A percentile compares a stretch with the other conserved stretches of the same genome.
Conservation (phyloP, 1,140 invertebrate species). For the Nephila pilipes region DNA sequence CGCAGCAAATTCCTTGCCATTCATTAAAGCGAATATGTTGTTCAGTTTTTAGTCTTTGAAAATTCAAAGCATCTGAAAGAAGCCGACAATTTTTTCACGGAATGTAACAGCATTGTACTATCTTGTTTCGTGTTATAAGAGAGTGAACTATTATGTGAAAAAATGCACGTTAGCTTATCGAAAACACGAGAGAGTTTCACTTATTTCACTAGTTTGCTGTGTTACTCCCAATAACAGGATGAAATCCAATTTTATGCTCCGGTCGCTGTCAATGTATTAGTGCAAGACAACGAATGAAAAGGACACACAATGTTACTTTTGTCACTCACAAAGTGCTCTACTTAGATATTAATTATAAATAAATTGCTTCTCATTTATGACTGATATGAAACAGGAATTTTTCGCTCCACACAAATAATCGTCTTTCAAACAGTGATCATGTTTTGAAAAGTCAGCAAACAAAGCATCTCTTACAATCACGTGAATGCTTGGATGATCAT, state of each 20-base stretch:
- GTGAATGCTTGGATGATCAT: constrained; percentile 44
- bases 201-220: not conserved
- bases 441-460: constrained; percentile 36
- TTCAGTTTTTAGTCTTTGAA: not conserved
- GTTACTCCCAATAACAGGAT: not conserved
- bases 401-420: constrained; percentile 7
- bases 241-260: not conserved
- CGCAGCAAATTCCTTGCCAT: too few relatives aligned
- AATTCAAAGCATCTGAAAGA: not conserved
- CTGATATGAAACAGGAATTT: constrained; percentile 39
- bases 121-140: not conserved
- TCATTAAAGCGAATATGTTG: not conserved
- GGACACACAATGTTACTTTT: constrained; percentile 7
- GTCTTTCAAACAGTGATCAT: not conserved
- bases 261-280: not conserved
- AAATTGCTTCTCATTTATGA: constrained; percentile 20
- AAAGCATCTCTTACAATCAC: not conserved
- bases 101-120: not conserved
- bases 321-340: not conserved
- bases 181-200: not conserved
- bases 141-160: not conserved
- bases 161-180: not conserved
- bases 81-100: not conserved
- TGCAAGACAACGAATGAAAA: not conserved
- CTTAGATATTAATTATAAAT: constrained; percentile 54